Evolutionary conservation across 2,113 vertebrate genomes (phyloP).

Genomic region (Zosterops borbonicus): DNA sequence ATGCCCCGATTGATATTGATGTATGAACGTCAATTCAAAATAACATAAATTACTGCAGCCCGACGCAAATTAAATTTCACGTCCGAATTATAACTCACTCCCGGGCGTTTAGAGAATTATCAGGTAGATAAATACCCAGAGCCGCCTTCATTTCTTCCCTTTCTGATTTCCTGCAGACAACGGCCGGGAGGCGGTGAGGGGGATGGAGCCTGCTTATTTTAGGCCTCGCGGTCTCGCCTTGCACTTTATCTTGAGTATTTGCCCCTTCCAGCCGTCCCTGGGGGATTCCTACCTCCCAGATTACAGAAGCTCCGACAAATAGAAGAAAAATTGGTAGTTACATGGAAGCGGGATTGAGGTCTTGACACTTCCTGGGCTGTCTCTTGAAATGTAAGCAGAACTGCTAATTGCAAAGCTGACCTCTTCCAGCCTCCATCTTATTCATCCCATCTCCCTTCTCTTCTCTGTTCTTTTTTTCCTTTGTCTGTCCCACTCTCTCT

Average conservation of each 20-base stretch:
- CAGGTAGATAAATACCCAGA: not conserved
- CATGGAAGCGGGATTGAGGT: slow-evolving; percentile 67
- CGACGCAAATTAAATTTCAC: slow-evolving; percentile 27
- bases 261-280: slow-evolving; percentile 24
- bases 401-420: slow-evolving; percentile 70
- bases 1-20: not conserved
- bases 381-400: slow-evolving; percentile 65
- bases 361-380: slow-evolving; percentile 65
- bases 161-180: not conserved
- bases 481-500: slow-evolving; percentile 23
- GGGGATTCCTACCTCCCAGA: slow-evolving; percentile 32
- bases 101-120: not conserved
- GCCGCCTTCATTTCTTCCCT: not conserved
- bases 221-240: not conserved
- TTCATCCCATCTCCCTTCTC: slow-evolving; percentile 41
- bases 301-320: slow-evolving; percentile 59
- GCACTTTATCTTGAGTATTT: slow-evolving; percentile 36
- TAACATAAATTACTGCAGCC: slow-evolving; percentile 25
- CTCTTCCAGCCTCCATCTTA: slow-evolving; percentile 67
- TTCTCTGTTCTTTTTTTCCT: slow-evolving; percentile 39
- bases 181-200: not conserved
- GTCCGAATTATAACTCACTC: slow-evolving; percentile 20
- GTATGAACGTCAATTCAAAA: slow-evolving; percentile 13
- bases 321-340: slow-evolving; percentile 63
- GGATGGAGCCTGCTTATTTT: not conserved